Percentiles rank a stretch among this genome's conserved stretches.
Conservation (phyloP, 2,113 vertebrate genomes). For the Perccottus glenii region DNA sequence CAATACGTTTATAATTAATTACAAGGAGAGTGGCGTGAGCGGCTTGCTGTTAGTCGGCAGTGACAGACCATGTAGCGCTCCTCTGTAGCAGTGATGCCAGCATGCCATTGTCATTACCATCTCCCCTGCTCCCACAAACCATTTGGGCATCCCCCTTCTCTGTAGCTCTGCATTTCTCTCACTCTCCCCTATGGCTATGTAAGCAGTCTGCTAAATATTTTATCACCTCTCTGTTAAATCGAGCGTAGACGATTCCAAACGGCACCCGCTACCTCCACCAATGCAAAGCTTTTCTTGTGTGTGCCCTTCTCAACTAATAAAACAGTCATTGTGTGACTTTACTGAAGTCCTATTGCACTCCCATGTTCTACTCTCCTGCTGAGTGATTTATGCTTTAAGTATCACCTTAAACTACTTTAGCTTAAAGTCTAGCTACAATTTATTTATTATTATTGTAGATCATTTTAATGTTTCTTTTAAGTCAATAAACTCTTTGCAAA, state of each 20-base stretch:
- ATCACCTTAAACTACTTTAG: conserved; percentile 31
- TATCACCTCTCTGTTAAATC: conserved; percentile 71
- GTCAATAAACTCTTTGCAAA: conserved; percentile 39
- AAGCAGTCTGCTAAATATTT: conserved; percentile 78
- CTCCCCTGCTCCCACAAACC: conserved; percentile 66
- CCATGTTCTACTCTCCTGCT: conserved; percentile 23
- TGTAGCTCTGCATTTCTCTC: conserved; percentile 6
- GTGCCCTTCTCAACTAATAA: conserved; percentile 33
- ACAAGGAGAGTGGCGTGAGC: conserved; percentile 29
- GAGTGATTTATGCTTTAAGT: conserved; percentile 49
- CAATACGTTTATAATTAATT: conserved; percentile 65
- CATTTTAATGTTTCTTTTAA: conserved; percentile 49
- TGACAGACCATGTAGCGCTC: conserved; percentile 58
- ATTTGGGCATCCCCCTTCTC: conserved; percentile 58
- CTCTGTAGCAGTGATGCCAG: conserved; percentile 63
- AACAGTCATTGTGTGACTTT: conserved; percentile 34
- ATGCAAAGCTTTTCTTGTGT: conserved; percentile 34
- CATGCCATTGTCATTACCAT: conserved; percentile 69
- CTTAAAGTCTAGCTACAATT: conserved; percentile 25
- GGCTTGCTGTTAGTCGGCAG: conserved; percentile 52
- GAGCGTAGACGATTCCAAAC: conserved; percentile 60
- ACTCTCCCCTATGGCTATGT: conserved; percentile 64
- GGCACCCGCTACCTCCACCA: conserved; percentile 56
- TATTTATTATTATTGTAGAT: conserved; percentile 34
- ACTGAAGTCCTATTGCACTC: conserved; percentile 19